Evolutionary conservation across 2,113 vertebrate genomes (phyloP).

Genomic region (Pyrgilauda ruficollis): DNA sequence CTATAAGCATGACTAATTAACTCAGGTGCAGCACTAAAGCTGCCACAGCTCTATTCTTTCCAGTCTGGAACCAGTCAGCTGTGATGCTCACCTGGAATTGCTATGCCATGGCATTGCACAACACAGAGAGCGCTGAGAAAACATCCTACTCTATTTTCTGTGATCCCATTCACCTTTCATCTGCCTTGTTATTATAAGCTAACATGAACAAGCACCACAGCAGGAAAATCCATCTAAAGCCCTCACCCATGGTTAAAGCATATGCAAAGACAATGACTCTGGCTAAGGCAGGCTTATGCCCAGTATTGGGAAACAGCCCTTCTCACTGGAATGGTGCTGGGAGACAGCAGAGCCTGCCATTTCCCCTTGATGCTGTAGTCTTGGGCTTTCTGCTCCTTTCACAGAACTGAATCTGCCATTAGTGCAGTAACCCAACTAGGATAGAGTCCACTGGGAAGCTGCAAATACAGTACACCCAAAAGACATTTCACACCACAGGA

Average conservation of each 20-base stretch:
- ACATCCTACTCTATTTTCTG: neutral
- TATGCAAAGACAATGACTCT: neutral
- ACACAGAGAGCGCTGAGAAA: neutral
- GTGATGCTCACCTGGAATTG: neutral
- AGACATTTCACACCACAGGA: neutral
- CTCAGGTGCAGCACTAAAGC: neutral
- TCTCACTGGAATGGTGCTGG: neutral
- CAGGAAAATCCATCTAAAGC: neutral
- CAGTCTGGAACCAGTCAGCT: neutral
- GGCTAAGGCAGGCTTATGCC: neutral
- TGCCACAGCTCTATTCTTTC: neutral
- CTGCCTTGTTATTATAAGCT: neutral
- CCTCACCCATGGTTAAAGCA: fast-evolving
- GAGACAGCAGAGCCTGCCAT: neutral
- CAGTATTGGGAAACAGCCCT: neutral
- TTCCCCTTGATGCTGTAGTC: no score
- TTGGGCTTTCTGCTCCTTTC: neutral
- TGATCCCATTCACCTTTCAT: neutral
- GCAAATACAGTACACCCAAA: neutral
- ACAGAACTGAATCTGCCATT: neutral
- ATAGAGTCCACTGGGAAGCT: neutral
- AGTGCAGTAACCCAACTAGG: neutral
- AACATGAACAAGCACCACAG: neutral
- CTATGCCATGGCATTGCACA: neutral
- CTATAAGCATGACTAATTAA: neutral